These are phyloP conservation scores for Rhagonycha lutea DNA, from an alignment of 2,888 invertebrate genomes.

Conservation along the genomic window DNA sequence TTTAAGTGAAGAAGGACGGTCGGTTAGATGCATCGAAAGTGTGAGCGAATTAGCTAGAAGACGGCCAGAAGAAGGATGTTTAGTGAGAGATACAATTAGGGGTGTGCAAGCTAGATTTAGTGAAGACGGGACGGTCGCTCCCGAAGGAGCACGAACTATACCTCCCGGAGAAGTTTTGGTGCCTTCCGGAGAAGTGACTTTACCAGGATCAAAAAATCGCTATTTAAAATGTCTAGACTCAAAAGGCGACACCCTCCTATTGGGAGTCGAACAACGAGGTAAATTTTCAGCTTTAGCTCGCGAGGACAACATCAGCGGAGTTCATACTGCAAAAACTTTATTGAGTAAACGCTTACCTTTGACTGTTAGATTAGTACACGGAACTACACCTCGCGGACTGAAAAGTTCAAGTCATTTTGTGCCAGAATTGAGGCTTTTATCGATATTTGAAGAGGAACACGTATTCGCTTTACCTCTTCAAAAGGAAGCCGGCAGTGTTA, in stretches of 20 bases:
- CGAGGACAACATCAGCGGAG: constrained; percentile 92
- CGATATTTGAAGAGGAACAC: constrained; percentile 85
- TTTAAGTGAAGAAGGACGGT: constrained; percentile 90
- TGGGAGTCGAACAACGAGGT: constrained; percentile 86
- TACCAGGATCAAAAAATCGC: constrained; percentile 72
- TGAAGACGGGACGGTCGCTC: constrained; percentile 63
- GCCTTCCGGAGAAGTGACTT: constrained; percentile 72
- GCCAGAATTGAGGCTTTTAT: constrained; percentile 80
- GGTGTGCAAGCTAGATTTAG: constrained; percentile 68
- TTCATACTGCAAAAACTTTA: constrained; percentile 88
- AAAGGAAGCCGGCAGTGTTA: constrained; percentile 76
- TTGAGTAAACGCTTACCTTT: constrained; percentile 88
- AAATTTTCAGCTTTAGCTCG: constrained; percentile 91
- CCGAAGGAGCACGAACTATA: constrained; percentile 73
- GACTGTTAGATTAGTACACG: constrained; percentile 89
- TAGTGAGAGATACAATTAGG: constrained; percentile 79
- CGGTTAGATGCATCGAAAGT: constrained; percentile 87
- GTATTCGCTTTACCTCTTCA: constrained; percentile 83
- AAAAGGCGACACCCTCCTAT: constrained; percentile 80
- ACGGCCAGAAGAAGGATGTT: constrained; percentile 73
- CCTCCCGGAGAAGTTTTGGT: constrained; percentile 84
- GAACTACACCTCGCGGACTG: constrained; percentile 82
- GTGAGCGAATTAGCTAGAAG: constrained; percentile 81
- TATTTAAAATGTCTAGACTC: constrained; percentile 86
- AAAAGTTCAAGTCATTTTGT: constrained; percentile 83